Base-by-base conservation (phyloP, 2,888 invertebrate genomes). In the Temnothorax rugatulus region DNA sequence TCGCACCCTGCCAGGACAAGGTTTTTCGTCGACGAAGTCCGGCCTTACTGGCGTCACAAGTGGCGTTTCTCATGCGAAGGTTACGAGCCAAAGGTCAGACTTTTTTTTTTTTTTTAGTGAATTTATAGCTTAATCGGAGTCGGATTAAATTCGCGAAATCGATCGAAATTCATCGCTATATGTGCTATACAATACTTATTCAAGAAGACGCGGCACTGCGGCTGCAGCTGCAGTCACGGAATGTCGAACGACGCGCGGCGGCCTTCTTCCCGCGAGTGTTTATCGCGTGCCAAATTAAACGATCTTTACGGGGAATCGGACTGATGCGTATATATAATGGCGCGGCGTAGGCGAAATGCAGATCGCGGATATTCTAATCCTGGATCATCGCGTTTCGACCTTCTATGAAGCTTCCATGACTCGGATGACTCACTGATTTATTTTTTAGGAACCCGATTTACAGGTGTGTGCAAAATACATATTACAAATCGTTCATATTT, bases 1-100 rank as follows among this genome's bases (percentile, higher is more conserved):
- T 54, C 50, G 4, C 21, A 29, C 41, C 50, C 13, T 59, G 21
- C 13, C 59, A 59, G 13, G 77, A 83, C 84, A 73, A 75, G 85
- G 54, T 88, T 87, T 86, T 87, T 87, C 88, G 77, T 84, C 87
- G 73, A 68, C 84, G 47, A 87, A 86, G 81, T 87, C 84, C 86
- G 75, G 63, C 85, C 83, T 89, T 90, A 84, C 59, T 57, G 25
- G 57, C 47, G 15, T 52, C 50, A 44, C 69, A 82, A 86, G 84
- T 44, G 82, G 84, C 34, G 76, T 73, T 86, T 88, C 88, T 88
- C 89, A 86, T 77, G 61, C 81, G 25, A 82, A 52, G 21, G 66
- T 68, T 50, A 11, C 41, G 9, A 34, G 21, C 59, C 84, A 13
- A 81, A 82, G 64, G 52, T 64, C 63, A n/a, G 38, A 5, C 47